Evolutionary conservation across 1,140 invertebrate species (phyloP), one percentile per base, ranked within the genome.

Genomic region (Cydia fagiglandana): DNA sequence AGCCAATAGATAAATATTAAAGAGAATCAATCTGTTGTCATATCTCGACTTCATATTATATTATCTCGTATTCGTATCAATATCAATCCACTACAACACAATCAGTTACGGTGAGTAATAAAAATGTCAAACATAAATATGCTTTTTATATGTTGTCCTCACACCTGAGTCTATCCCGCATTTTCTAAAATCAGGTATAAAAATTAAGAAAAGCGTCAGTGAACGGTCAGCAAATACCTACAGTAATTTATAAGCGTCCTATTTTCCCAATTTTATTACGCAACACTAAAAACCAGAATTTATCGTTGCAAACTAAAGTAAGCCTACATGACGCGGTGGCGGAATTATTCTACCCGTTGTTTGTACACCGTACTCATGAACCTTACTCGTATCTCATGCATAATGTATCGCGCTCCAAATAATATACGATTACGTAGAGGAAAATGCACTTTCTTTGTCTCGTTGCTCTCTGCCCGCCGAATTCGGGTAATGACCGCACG

Each of bases 371-470:
- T 91, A 91, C 87, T 24, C 50, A 75, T 84, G 85, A 84, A 86
- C 87, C 87, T 85, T 88, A 87, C 87, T 88, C 87, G 88, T 91
- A 90, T 90, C 84, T 88, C 89, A 91, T 91, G 90, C 89, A 91
- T 91, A 89, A 91, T 91, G 86, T 84, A 91, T 83, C 73, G 64
- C 83, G 90, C 88, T 91, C 89, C 87, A 91, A 91, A 91, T 91
- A 91, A 90, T 91, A 90, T 88, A 90, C 89, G 88, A 91, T 90
- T 88, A 89, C 84, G 79, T 70, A 78, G 81, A 86, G 86, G 88
- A 90, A 91, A 91, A 91, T 91, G 90, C 89, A 91, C 88, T 91
- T 91, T 91, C 89, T 90, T 91, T 91, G 88, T 91, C 83, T 86
- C 78, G 78, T 78, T 75, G 70, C 85, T 84, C 86, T 85, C 79